These are phyloP conservation scores for Chrysina gloriosa DNA, from an alignment of 2,888 invertebrate species.

Conservation along the genomic window DNA sequence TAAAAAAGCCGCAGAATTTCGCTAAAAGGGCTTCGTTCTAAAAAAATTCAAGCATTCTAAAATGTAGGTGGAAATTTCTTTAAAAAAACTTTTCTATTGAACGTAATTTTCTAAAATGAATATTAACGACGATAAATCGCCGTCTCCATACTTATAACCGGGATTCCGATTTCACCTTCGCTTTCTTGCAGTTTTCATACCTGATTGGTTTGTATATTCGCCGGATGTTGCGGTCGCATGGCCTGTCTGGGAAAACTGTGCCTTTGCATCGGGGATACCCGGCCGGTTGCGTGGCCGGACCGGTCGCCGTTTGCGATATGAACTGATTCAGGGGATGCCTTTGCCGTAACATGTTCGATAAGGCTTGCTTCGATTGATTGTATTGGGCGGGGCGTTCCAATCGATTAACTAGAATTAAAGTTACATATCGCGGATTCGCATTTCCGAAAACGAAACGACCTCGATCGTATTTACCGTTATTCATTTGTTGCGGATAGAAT, in stretches of 20 bases:
- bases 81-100: no score
- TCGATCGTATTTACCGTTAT: constrained; percentile 54
- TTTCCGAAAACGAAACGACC: no score
- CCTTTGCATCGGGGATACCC: constrained; percentile 66
- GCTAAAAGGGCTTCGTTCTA: no score
- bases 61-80: no score
- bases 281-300: constrained; percentile 60
- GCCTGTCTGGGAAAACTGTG: constrained; percentile 66
- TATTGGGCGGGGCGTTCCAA: constrained; percentile 66
- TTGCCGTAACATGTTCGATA: constrained; percentile 86
- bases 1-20: no score
- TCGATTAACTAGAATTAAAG: constrained; percentile 63
- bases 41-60: no score
- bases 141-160: background rate
- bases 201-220: constrained; percentile 63
- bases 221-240: constrained; percentile 63
- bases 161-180: background rate
- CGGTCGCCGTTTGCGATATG: constrained; percentile 61
- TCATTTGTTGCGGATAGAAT: constrained; percentile 67
- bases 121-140: background rate
- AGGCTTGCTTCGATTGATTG: constrained; percentile 84
- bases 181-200: no score
- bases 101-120: no score
- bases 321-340: constrained; percentile 74
- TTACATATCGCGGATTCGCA: no score